Conservation (phyloP, 2,888 invertebrate genomes). For the Cactoblastis cactorum region DNA sequence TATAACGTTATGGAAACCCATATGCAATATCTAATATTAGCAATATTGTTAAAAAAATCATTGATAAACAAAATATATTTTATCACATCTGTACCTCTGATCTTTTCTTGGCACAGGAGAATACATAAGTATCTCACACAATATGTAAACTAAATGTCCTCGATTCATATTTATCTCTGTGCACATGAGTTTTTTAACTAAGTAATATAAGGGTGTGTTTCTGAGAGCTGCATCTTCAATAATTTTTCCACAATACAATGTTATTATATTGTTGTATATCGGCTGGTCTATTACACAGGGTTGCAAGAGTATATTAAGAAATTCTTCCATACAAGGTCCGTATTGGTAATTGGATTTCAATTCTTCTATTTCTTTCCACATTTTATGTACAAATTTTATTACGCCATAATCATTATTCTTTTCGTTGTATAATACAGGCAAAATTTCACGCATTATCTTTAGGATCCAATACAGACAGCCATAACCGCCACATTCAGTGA, state of each 20-base stretch:
- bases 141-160: constrained; percentile 51
- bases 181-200: constrained; percentile 41
- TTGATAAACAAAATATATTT: too few relatives aligned
- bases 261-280: constrained; percentile 47
- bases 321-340: constrained; percentile 57
- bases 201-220: constrained; percentile 48
- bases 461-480: constrained; percentile 64
- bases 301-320: constrained; percentile 53
- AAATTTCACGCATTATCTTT: constrained; percentile 48
- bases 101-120: constrained; percentile 74
- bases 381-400: constrained; percentile 45
- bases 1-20: too few relatives aligned
- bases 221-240: constrained; percentile 57
- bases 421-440: constrained; percentile 33
- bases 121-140: constrained; percentile 69
- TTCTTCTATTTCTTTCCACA: constrained; percentile 69
- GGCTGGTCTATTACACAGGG: constrained; percentile 40
- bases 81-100: constrained; percentile 57
- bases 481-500: constrained; percentile 68
- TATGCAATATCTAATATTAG: too few relatives aligned
- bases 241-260: constrained; percentile 53
- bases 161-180: constrained; percentile 30
- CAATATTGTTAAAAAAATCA: too few relatives aligned
- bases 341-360: constrained; percentile 68
- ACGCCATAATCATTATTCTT: constrained; percentile 39